Evolutionary conservation across 2,113 vertebrate species (phyloP).

Genomic region (Scartelaos histophorus): DNA sequence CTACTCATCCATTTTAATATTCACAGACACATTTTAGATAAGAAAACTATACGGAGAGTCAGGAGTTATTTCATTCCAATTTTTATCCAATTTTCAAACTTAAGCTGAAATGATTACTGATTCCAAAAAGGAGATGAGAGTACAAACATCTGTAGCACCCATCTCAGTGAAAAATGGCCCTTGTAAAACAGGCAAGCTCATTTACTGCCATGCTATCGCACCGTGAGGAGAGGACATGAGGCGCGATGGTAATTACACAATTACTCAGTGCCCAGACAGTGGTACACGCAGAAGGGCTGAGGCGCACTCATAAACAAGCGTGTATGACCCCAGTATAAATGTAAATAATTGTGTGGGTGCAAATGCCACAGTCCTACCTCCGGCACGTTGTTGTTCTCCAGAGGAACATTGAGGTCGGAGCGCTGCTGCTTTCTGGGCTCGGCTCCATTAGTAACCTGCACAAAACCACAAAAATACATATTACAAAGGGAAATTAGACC

Average conservation of each 20-base stretch:
- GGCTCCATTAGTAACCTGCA: constrained; percentile 85
- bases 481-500: background rate
- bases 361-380: constrained; percentile 78
- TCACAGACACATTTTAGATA: background rate
- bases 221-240: constrained; percentile 44
- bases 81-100: background rate
- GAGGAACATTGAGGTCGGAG: constrained; percentile 92
- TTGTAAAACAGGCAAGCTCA: constrained; percentile 53
- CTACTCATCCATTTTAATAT: constrained; percentile 19
- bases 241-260: constrained; percentile 58
- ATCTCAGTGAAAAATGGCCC: constrained; percentile 47
- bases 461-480: constrained; percentile 26
- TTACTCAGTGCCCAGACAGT: constrained; percentile 41
- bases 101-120: constrained; percentile 16
- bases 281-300: background rate
- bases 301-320: constrained; percentile 6
- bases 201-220: constrained; percentile 33
- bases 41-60: constrained; percentile 5
- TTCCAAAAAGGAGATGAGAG: constrained; percentile 28
- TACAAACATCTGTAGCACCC: constrained; percentile 21
- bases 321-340: constrained; percentile 5
- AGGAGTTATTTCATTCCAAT: constrained; percentile 11
- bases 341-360: background rate
- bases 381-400: constrained; percentile 90
- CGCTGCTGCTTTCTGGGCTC: constrained; percentile 95